These are phyloP conservation scores for Ditylenchus dipsaci DNA, from an alignment of 1,140 invertebrate genomes.

Conservation along the genomic window DNA sequence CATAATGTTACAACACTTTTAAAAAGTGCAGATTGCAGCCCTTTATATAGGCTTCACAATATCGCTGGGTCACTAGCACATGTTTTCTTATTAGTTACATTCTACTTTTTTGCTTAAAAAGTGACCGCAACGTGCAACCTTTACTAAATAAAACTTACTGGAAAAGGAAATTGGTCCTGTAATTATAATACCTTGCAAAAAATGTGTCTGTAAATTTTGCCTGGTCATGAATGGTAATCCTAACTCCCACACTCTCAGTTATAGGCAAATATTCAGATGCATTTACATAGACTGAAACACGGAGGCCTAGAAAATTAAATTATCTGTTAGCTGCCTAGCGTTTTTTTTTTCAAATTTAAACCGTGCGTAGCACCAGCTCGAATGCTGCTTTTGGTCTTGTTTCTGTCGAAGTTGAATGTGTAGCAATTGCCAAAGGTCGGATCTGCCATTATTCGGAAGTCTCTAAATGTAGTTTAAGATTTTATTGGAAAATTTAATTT, in stretches of 20 bases:
- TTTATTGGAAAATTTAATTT: no score
- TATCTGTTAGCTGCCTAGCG: no score
- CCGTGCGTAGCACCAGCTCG: slow-evolving; percentile 51
- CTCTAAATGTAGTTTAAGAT: slow-evolving; percentile 35
- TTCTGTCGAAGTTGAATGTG: slow-evolving; percentile 50
- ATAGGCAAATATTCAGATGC: slow-evolving; percentile 55
- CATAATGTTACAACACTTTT: no score
- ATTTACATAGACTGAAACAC: slow-evolving; percentile 56
- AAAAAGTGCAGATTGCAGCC: no score
- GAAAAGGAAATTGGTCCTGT: slow-evolving; percentile 45
- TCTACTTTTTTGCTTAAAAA: no score
- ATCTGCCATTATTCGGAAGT: slow-evolving; percentile 51
- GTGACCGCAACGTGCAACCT: neutral
- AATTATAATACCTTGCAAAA: no score
- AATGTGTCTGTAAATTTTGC: no score
- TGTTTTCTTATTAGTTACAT: no score
- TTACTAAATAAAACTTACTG: slow-evolving; percentile 26
- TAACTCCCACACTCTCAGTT: slow-evolving; percentile 53
- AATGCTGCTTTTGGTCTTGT: slow-evolving; percentile 48
- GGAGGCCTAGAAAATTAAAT: slow-evolving; percentile 37
- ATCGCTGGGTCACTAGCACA: no score
- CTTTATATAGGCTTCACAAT: no score
- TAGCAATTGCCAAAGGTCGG: slow-evolving; percentile 56
- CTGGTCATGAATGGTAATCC: slow-evolving; percentile 50
- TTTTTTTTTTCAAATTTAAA: slow-evolving; percentile 20